Conservation (phyloP, 1,140 invertebrate genomes). For the Mylabris phalerata region DNA sequence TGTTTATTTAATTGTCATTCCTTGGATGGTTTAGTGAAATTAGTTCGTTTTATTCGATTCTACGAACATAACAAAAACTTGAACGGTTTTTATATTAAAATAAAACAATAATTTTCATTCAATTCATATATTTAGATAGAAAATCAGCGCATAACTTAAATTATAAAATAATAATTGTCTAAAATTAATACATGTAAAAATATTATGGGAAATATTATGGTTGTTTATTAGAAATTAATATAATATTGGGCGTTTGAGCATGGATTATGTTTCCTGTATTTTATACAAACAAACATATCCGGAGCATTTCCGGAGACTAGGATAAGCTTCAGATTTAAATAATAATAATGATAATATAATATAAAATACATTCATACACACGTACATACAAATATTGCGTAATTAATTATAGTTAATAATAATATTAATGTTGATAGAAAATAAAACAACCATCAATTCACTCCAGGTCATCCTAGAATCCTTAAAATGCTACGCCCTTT, state of each 20-base stretch:
- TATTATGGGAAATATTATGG: constrained; percentile 13
- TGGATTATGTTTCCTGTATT: constrained; percentile 6
- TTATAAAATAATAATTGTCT: constrained; percentile 18
- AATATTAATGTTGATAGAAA: background rate
- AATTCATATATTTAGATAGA: constrained; percentile 18
- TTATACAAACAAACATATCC: constrained; percentile 11
- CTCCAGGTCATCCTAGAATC: constrained; percentile 38
- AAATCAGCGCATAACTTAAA: constrained; percentile 13
- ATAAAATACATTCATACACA: constrained; percentile 16
- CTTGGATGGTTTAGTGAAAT: too few species aligned
- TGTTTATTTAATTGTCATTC: too few species aligned
- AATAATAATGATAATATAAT: too few species aligned
- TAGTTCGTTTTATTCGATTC: too few species aligned
- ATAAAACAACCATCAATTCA: constrained; percentile 11
- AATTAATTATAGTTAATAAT: too few species aligned
- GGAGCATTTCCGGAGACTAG: constrained; percentile 28
- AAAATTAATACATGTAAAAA: constrained; percentile 20
- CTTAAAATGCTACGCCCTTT: constrained; percentile 13
- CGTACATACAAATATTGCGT: too few species aligned
- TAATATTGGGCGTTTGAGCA: constrained; percentile 12
- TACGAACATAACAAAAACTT: too few species aligned
- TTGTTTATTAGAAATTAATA: background rate
- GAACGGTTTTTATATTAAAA: too few species aligned
- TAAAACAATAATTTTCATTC: constrained; percentile 1
- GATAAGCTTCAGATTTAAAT: constrained; percentile 28